phyloP scores from a whole-genome alignment of 2,888 invertebrate genomes.

The Alitta virens region DNA sequence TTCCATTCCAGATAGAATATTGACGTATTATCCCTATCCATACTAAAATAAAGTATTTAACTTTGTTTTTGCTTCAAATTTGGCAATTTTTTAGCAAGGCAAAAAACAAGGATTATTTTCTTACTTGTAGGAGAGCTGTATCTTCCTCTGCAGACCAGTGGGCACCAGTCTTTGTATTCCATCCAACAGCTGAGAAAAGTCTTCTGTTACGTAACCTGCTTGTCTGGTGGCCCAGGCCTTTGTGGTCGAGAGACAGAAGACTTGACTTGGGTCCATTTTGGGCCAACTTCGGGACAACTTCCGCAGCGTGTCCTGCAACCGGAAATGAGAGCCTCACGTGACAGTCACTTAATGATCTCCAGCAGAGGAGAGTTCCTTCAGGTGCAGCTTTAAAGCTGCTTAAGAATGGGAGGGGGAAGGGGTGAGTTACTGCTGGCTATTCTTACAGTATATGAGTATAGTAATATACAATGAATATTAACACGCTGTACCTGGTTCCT shows the following conservation, averaged over 20 bases:
- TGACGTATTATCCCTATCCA: no score
- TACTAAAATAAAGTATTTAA: neutral
- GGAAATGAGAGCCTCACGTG: neutral
- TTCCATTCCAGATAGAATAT: no score
- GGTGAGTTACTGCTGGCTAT: no score
- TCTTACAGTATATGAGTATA: no score
- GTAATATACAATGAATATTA: no score
- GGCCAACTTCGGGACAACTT: slow-evolving; percentile 14
- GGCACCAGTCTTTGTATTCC: slow-evolving; percentile 35
- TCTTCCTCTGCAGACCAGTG: slow-evolving; percentile 32
- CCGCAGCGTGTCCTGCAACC: slow-evolving; percentile 11
- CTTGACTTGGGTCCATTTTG: slow-evolving; percentile 27
- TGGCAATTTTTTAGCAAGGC: neutral
- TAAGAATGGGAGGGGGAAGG: no score
- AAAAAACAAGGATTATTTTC: no score
- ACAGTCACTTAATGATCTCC: no score
- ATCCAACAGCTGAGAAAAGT: slow-evolving; percentile 33
- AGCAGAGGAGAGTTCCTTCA: no score
- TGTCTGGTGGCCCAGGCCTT: slow-evolving; percentile 33
- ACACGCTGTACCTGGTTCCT: no score
- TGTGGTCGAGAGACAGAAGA: slow-evolving; percentile 34
- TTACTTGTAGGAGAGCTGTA: slow-evolving; percentile 41
- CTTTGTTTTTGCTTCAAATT: neutral
- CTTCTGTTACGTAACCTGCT: slow-evolving; percentile 40
- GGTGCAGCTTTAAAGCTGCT: no score